These are phyloP conservation scores for Sitta europaea DNA, from an alignment of 2,113 vertebrate genomes.

Conservation along the genomic window DNA sequence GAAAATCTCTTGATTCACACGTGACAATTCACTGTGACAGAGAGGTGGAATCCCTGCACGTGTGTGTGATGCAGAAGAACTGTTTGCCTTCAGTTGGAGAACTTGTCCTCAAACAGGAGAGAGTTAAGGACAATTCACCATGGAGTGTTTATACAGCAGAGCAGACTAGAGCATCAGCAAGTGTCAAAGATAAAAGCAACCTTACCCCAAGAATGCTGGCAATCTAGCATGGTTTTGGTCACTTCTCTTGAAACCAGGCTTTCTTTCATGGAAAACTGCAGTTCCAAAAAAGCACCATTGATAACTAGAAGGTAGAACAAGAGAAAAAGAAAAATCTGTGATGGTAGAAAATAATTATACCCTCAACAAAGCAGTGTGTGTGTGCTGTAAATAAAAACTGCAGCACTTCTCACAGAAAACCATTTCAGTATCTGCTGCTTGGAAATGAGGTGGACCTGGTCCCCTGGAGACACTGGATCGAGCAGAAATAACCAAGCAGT, in stretches of 20 bases:
- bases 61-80: background rate
- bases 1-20: background rate
- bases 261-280: background rate
- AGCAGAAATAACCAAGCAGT: background rate
- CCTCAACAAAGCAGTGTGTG: background rate
- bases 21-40: background rate
- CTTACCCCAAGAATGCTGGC: background rate
- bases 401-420: background rate
- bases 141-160: background rate
- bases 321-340: background rate
- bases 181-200: background rate
- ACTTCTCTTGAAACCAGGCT: background rate
- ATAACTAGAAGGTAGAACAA: background rate
- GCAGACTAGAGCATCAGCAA: background rate
- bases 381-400: background rate
- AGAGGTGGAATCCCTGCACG: background rate
- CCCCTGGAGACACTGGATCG: background rate
- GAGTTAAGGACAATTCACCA: background rate
- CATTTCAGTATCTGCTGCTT: background rate
- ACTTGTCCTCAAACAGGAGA: background rate
- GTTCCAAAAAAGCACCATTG: background rate
- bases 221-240: background rate
- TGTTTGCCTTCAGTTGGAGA: background rate
- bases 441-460: background rate
- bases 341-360: background rate